Base-by-base conservation (phyloP, 1,140 invertebrate species). In the Tetranychus cinnabarinus region DNA sequence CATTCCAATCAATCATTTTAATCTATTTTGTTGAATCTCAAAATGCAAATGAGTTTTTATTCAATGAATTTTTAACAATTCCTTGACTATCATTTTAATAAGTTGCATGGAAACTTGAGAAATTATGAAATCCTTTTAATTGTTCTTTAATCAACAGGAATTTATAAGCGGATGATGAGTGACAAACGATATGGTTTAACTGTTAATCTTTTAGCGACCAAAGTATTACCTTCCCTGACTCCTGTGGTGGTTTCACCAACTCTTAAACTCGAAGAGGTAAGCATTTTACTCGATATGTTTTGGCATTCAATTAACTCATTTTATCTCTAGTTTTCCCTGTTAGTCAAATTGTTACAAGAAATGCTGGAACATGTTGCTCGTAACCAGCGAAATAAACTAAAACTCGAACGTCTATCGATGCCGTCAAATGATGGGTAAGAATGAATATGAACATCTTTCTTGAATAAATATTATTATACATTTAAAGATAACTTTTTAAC, bases 211-310 rank as follows among this genome's bases (percentile, higher is more conserved):
- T 85, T 96, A 80, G 90, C 91, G 1, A 92, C 86, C 1, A 81
- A 86, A 69, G 87, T 95, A 42, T 88, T 97, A 79, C 92, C 91
- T 1, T 80, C 84, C 8, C 75, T 96, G 7, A 81, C 91, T 55
- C 91, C 92, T 35, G 88, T 92, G 68, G 87, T 89, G 2, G 83
- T 96, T 48, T 92, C 91, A 72, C 85, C 88, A 1, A 80, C 80
- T 37, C 75, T 97, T 52, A 89, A 84, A 72, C 75, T 93, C 66
- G 88, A 95, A 61, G 87, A 95, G 72, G 74, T 75, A 66, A 61
- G 52, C 33, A 12, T 8, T 15, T 23, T 23, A 23, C 23, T 23
- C 23, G 23, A 23, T 23, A 23, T 0, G 23, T 23, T 23, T 23
- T 23, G 23, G 23, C 23, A 23, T 23, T 23, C 23, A 23, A 23